A percentile compares a stretch with the other conserved stretches of the same genome.
Conservation (phyloP, 2,113 vertebrate species). For the Rhipidura dahli region DNA sequence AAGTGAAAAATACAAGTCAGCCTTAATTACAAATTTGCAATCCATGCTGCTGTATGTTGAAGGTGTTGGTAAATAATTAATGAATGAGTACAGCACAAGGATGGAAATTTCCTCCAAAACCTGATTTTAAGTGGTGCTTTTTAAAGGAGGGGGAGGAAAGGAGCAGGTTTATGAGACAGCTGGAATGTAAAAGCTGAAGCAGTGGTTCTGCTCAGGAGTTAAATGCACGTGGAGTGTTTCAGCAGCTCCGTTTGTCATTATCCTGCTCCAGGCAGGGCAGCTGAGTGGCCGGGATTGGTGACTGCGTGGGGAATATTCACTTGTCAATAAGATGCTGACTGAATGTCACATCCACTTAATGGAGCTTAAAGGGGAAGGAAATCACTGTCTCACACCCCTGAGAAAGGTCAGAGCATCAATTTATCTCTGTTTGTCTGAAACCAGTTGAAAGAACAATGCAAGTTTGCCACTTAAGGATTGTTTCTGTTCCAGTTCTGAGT, state of each 20-base stretch:
- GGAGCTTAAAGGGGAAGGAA: not conserved
- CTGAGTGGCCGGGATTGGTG: not conserved
- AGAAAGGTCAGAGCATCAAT: not conserved
- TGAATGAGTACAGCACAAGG: rapidly evolving
- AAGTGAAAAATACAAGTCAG: not conserved
- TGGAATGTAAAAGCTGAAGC: not conserved
- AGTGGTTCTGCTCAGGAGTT: not conserved
- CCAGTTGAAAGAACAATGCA: not conserved
- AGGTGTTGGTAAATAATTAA: not conserved
- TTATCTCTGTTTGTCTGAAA: not conserved
- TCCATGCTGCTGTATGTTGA: not conserved
- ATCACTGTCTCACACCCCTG: not conserved
- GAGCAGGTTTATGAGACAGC: not conserved
- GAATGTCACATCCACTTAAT: constrained; percentile 1
- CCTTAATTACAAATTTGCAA: not conserved
- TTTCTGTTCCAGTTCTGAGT: not conserved
- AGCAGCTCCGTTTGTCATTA: not conserved
- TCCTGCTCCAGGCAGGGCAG: not conserved
- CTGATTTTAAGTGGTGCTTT: rapidly evolving
- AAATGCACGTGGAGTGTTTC: not conserved
- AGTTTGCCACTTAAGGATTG: not conserved
- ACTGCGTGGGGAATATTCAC: not conserved
- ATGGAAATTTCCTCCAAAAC: not conserved
- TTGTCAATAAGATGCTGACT: not conserved
- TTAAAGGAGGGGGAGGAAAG: not conserved